Base-by-base conservation (phyloP, 2,888 invertebrate genomes). In the Ypsolopha sequella region DNA sequence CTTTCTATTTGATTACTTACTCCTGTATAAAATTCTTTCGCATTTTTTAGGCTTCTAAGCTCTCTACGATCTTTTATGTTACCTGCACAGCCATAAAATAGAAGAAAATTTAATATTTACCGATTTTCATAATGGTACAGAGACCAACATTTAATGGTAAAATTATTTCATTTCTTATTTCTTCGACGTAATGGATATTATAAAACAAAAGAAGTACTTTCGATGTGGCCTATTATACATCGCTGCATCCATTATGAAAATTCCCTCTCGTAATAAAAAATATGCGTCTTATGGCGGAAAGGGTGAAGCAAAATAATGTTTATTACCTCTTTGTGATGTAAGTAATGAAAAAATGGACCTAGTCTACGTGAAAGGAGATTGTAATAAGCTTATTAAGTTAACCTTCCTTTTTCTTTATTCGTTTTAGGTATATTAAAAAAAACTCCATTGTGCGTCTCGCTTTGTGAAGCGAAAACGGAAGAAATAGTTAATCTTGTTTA, bases 381-480 rank as follows among this genome's bases (percentile, higher is more conserved):
- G 62, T 69, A 66, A 65, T 77, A 74, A 77, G 77, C 76, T 76
- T 78, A 79, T 79, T 80, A 78, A 75, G 66, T 71, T 61, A 62
- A 63, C 62, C 64, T 66, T 64, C 60, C 59, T 62, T 66, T 65
- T 66, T 60, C 61, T 64, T 63, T 63, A 58, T 41, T 49, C 41
- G n/a, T 10, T 41, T n/a, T 41, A 39, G n/a, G 33, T 24, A n/a
- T 39, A 44, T 33, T 39, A 44, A 44, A 33, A 44, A 44, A 44
- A 24, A 6, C 6, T 11, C 6, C 46, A 7, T 46, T 46, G 45
- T 45, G 34, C 10, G n/a, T 24, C 24, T 4, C 45, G 46, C 36
- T 41, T 50, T 47, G 48, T 51, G 36, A 7, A 10, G 35, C 38
- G 38, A 49, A 44, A 14, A 36, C 13, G 13, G 36, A 33, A 44